Conservation (phyloP, 2,113 vertebrate genomes). For the Sminthopsis crassicaudata region DNA sequence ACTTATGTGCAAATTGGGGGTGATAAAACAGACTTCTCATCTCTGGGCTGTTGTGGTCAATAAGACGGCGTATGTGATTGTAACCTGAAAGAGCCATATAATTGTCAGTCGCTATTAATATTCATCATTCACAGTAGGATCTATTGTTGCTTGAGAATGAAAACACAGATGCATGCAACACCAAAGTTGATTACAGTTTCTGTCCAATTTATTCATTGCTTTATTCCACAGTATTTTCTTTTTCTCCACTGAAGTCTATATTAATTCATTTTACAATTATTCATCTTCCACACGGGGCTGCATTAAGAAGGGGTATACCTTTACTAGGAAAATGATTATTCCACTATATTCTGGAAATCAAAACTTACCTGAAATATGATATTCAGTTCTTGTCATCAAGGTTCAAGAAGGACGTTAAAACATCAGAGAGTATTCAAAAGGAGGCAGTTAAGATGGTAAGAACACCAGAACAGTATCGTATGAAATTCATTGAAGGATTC, state of each 20-base stretch:
- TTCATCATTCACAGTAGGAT: background rate
- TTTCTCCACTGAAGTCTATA: background rate
- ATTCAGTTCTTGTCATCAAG: background rate
- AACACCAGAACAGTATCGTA: background rate
- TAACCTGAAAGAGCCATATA: background rate
- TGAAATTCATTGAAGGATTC: background rate
- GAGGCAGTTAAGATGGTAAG: background rate
- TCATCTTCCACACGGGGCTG: background rate
- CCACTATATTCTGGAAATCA: background rate
- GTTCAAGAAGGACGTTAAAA: background rate
- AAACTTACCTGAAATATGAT: background rate
- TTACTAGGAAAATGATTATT: background rate
- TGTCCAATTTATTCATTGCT: background rate
- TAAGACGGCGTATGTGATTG: background rate
- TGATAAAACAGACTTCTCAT: background rate
- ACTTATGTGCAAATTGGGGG: background rate
- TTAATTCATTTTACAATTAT: background rate
- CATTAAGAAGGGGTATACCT: background rate
- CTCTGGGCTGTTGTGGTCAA: background rate
- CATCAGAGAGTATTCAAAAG: background rate
- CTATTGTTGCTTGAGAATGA: background rate
- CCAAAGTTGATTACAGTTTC: background rate
- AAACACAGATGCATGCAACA: background rate
- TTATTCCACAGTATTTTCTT: background rate
- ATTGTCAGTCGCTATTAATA: background rate